A percentile compares a stretch with the other conserved stretches of the same genome.
These are phyloP conservation scores for Chouioia cunea DNA, from an alignment of 2,888 invertebrate genomes.

Conservation along the genomic window DNA sequence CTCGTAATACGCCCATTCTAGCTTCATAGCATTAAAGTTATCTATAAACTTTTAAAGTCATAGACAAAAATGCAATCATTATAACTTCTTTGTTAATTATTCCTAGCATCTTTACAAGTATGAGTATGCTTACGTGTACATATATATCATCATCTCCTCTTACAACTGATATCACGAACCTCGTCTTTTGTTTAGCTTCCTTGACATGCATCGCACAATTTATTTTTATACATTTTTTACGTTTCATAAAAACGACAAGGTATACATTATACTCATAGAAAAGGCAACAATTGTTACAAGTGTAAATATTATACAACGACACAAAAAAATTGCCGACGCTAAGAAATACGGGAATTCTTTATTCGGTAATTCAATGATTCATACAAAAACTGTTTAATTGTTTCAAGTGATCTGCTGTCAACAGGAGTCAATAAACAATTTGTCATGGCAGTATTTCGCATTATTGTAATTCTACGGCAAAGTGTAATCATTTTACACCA, in stretches of 20 bases:
- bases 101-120: slow-evolving; percentile 46
- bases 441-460: slow-evolving; percentile 47
- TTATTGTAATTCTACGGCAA: slow-evolving; percentile 33
- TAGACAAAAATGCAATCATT: slow-evolving; percentile 36
- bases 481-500: slow-evolving; percentile 43
- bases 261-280: slow-evolving; percentile 46
- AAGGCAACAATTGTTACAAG: slow-evolving; percentile 48
- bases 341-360: slow-evolving; percentile 25
- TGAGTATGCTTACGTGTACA: slow-evolving; percentile 44
- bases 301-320: slow-evolving; percentile 43
- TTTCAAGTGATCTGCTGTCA: slow-evolving; percentile 15
- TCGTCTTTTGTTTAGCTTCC: slow-evolving; percentile 28
- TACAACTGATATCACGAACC: slow-evolving; percentile 43
- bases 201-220: slow-evolving; percentile 12
- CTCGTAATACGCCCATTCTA: not conserved
- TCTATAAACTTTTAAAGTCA: slow-evolving; percentile 35
- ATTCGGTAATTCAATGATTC: slow-evolving; percentile 37
- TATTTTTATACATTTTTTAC: slow-evolving; percentile 20
- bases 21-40: slow-evolving; percentile 26
- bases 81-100: slow-evolving; percentile 33
- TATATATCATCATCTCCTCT: slow-evolving; percentile 46
- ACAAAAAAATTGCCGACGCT: slow-evolving; percentile 40
- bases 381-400: slow-evolving; percentile 37
- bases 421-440: slow-evolving; percentile 43
- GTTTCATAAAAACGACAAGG: slow-evolving; percentile 42